Conservation (phyloP, 1,140 invertebrate genomes). For the Drosophila sturtevanti region DNA sequence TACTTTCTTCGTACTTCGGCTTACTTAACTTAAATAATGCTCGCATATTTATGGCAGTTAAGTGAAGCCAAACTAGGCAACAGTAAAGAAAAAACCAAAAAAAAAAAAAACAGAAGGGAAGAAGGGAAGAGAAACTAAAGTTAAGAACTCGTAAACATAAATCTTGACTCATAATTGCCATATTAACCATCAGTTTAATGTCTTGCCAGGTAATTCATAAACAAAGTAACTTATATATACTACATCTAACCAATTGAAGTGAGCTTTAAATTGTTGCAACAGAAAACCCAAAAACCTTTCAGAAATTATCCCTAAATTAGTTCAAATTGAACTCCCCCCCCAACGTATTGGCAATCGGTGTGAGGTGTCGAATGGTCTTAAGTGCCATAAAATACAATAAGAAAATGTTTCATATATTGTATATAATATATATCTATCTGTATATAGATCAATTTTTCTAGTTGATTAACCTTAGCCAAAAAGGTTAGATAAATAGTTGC, state of each 20-base stretch:
- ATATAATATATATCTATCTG: not conserved
- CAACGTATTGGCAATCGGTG: not conserved
- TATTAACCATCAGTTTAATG: constrained; percentile 73
- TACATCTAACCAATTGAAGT: too few relatives aligned
- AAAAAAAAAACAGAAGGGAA: constrained; percentile 13
- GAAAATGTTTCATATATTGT: not conserved
- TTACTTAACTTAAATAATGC: constrained; percentile 1
- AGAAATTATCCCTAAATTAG: too few relatives aligned
- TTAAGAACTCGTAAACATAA: constrained; percentile 45
- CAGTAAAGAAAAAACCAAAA: constrained; percentile 3
- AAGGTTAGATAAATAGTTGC: not conserved
- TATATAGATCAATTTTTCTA: not conserved
- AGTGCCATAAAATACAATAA: constrained; percentile 1
- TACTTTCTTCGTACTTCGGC: not conserved
- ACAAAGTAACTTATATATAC: not conserved
- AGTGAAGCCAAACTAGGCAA: constrained; percentile 4
- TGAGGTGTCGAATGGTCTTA: not conserved
- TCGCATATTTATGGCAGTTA: constrained; percentile 45
- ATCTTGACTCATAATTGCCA: constrained; percentile 77
- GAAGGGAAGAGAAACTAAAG: not conserved
- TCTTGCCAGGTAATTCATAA: constrained; percentile 25
- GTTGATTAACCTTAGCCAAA: not conserved
- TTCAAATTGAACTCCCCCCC: too few relatives aligned
- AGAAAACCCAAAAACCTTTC: too few relatives aligned
- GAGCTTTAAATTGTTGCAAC: too few relatives aligned